Conservation (phyloP, 2,797 vertebrate genomes). For the Poliocrania exsul region DNA sequence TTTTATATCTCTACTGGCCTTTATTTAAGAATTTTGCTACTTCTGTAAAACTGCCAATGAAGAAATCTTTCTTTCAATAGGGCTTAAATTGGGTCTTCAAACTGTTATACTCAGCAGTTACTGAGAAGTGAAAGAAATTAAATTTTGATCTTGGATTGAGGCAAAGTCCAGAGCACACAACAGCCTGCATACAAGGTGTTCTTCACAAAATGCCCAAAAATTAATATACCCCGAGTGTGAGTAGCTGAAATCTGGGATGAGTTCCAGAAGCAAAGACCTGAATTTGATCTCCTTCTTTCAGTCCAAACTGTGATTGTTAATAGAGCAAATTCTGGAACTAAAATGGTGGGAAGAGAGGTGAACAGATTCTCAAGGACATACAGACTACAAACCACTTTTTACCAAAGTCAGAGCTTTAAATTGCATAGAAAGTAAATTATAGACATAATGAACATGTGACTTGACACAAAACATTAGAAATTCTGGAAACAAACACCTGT, state of each 20-base stretch:
- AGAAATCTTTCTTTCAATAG: constrained; percentile 39
- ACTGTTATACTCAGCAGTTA: constrained; percentile 32
- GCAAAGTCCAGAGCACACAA: background rate
- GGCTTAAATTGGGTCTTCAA: constrained; percentile 28
- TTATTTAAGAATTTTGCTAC: background rate
- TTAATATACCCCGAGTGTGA: background rate
- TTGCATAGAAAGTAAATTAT: background rate
- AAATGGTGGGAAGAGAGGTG: background rate
- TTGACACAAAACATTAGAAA: background rate
- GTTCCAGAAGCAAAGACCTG: constrained; percentile 24
- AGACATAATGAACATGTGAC: background rate
- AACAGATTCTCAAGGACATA: background rate
- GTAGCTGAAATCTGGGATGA: background rate
- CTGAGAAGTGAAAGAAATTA: constrained; percentile 20
- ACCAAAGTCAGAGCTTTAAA: background rate
- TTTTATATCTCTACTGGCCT: background rate
- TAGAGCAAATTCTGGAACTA: background rate
- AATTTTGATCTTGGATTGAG: constrained; percentile 36
- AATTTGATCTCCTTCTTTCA: background rate
- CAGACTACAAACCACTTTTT: background rate
- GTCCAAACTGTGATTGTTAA: background rate
- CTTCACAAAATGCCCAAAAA: background rate
- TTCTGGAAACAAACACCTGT: background rate
- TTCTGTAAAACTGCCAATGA: constrained; percentile 41
- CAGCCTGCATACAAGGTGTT: background rate